These are phyloP conservation scores for Sinocyclocheilus anophthalmus DNA, from an alignment of 2,113 vertebrate species.

Conservation along the genomic window DNA sequence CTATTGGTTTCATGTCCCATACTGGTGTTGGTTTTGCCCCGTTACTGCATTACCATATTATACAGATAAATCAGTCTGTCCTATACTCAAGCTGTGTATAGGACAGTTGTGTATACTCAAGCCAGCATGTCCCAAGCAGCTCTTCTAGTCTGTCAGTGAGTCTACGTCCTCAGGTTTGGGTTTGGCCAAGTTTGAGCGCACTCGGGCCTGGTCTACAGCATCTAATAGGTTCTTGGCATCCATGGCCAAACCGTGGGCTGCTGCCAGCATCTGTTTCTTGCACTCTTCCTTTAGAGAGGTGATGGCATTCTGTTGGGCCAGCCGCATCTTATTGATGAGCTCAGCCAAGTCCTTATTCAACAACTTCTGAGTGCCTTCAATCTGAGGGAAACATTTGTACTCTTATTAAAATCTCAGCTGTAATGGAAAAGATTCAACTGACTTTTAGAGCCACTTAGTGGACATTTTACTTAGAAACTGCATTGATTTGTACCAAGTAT, in stretches of 20 bases:
- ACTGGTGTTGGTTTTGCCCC: not conserved
- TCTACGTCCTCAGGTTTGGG: constrained; percentile 62
- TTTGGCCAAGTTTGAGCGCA: constrained; percentile 84
- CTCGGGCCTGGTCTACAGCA: constrained; percentile 90
- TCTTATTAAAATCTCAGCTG: not conserved
- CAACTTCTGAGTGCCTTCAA: constrained; percentile 94
- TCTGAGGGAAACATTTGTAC: constrained; percentile 69
- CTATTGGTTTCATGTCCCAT: not conserved
- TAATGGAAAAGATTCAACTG: not conserved
- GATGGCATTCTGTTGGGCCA: constrained; percentile 93
- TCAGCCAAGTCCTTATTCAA: constrained; percentile 94
- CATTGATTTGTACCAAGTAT: too few relatives aligned
- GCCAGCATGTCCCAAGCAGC: not conserved
- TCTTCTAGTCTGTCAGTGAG: constrained; percentile 20
- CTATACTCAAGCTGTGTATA: not conserved
- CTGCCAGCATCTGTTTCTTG: constrained; percentile 90
- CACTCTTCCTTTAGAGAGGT: constrained; percentile 93
- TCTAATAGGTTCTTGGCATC: constrained; percentile 96
- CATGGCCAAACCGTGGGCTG: constrained; percentile 90
- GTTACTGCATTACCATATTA: not conserved
- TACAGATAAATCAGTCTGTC: not conserved
- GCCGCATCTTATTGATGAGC: constrained; percentile 93
- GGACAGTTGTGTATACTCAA: too few relatives aligned
- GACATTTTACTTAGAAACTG: too few relatives aligned
- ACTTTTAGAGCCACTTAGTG: not conserved